Evolutionary conservation across 92 coral and sea anemone genomes (phyloP).

Genomic region (Virgularia gustaviana): DNA sequence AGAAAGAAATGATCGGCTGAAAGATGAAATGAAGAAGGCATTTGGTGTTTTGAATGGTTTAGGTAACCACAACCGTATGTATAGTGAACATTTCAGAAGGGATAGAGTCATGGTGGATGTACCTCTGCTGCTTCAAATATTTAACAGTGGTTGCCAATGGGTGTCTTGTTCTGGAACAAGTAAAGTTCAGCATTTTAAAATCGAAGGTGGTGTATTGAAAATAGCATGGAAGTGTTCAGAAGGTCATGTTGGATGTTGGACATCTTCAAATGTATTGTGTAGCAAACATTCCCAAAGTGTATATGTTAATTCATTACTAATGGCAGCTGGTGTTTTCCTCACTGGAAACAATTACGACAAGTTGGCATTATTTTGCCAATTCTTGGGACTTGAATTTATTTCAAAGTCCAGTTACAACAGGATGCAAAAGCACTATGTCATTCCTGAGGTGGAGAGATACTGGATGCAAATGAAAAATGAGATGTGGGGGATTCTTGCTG

Average conservation of each 20-base stretch:
- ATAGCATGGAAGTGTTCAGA: constrained; percentile 1
- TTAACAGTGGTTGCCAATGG: not conserved
- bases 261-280: constrained; percentile 30
- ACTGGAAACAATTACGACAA: constrained; percentile 48
- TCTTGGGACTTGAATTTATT: constrained; percentile 33
- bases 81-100: not conserved
- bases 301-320: constrained; percentile 5
- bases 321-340: constrained; percentile 33
- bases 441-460: constrained; percentile 31
- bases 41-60: not conserved
- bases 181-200: not conserved
- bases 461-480: constrained; percentile 37
- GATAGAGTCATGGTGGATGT: not conserved
- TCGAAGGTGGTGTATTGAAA: constrained; percentile 5
- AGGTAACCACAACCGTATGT: not conserved
- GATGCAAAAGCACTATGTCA: constrained; percentile 38
- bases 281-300: constrained; percentile 30
- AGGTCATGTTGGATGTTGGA: constrained; percentile 36
- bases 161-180: constrained; percentile 6
- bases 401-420: constrained; percentile 29
- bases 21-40: not conserved
- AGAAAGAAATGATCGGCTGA: constrained; percentile 4
- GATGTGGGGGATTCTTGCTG: constrained; percentile 33
- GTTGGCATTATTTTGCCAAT: constrained; percentile 14
- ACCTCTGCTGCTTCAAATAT: not conserved